Base-by-base conservation (phyloP, 53 echinoderm and acorn worm genomes). In the Holothuria leucospilota region DNA sequence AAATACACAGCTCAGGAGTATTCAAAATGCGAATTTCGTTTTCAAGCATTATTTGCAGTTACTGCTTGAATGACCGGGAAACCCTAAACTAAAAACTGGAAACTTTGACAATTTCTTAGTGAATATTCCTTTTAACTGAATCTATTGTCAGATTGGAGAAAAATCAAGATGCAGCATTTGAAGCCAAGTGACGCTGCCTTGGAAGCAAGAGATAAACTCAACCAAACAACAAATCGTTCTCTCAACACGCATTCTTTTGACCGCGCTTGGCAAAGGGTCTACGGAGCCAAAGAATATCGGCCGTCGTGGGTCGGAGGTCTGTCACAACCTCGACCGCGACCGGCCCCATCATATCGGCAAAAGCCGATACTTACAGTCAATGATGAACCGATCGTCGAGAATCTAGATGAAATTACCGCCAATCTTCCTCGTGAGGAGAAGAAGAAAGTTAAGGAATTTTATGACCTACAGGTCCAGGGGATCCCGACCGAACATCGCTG, bases 291-390 rank as follows among this genome's bases (percentile, higher is more conserved):
- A 81, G 89, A 94, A 65, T 96, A 96, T 80, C 87, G 91, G 29
- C 97, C 97, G 1, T 96, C 97, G 59, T 96, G 97, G 97, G 90
- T 96, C 21, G 94, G 96, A 6, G 92, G 92, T 75, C 72, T 95
- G 13, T 18, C 79, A 21, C 42, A 29, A 74, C 63, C 51, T 62
- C 52, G 53, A 62, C 77, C 29, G 7, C 29, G 84, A 29, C 67
- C 68, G 25, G 25, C 27, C 30, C 41, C 42, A 29, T 59, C 40
- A 39, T n/a, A 72, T 21, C 38, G 72, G 4, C 21, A 72, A 20
- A 72, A 72, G 13, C 82, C 65, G 84, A 70, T 27, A 12, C 71
- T 51, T 7, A 68, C 63, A 60, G 59, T 39, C 13, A 78, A 65
- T 59, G 80, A 27, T 24, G n/a, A 20, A 29, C 69, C 67, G 39